phyloP scores from a whole-genome alignment of 1,140 invertebrate genomes.

The Acromyrmex echinatior region DNA sequence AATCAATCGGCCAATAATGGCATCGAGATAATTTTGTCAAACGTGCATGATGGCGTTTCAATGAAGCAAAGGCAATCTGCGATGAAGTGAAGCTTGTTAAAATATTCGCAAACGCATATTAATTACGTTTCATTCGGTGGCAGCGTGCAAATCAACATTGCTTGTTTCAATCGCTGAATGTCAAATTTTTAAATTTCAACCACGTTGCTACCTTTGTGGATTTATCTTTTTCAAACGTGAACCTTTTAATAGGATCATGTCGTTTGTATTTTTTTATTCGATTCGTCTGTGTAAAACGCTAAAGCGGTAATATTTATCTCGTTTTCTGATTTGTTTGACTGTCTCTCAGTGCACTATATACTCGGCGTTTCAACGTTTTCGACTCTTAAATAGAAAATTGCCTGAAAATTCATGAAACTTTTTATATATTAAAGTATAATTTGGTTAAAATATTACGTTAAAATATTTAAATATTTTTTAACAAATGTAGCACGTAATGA shows the following conservation, averaged over 20 bases:
- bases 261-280: neutral
- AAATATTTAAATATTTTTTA: slow-evolving; percentile 4
- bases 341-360: neutral
- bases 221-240: neutral
- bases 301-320: slow-evolving; percentile 32
- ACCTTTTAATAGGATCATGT: neutral
- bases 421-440: neutral
- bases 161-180: slow-evolving; percentile 45
- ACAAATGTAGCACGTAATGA: neutral
- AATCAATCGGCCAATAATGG: neutral
- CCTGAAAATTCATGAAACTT: neutral
- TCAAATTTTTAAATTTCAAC: slow-evolving; percentile 3
- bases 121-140: slow-evolving; percentile 29
- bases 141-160: slow-evolving; percentile 24
- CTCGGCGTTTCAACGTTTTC: neutral
- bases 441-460: neutral
- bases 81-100: slow-evolving; percentile 48
- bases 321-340: neutral
- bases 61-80: slow-evolving; percentile 27
- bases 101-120: neutral
- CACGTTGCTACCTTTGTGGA: neutral
- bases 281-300: neutral
- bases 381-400: neutral
- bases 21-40: slow-evolving; percentile 18
- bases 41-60: neutral